Conservation (phyloP, 1,140 invertebrate species). For the Littorina saxatilis region DNA sequence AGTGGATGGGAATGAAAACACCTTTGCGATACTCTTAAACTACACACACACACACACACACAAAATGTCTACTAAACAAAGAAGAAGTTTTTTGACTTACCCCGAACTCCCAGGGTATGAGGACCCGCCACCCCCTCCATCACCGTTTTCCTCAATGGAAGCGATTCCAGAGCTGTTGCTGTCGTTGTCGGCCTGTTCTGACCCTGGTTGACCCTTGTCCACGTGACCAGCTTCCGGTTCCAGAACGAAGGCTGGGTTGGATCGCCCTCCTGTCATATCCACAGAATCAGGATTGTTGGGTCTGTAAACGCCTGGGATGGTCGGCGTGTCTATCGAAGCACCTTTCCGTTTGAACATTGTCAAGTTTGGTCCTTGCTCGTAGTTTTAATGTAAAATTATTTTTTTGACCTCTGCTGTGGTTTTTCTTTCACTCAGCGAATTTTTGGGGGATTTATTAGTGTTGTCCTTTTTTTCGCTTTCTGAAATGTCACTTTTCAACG, state of each 20-base stretch:
- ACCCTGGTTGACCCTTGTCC: not conserved
- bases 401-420: not conserved
- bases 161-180: conserved; percentile 1
- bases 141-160: not conserved
- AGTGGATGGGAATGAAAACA: too few relatives aligned
- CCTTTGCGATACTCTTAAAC: too few relatives aligned
- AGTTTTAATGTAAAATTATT: not conserved
- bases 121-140: not conserved
- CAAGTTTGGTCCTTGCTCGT: not conserved
- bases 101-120: too few relatives aligned
- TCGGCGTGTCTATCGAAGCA: not conserved
- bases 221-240: not conserved
- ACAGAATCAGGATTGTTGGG: not conserved
- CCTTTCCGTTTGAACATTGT: conserved; percentile 15
- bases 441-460: not conserved
- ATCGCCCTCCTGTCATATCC: not conserved
- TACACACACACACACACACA: too few relatives aligned
- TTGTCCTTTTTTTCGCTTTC: too few relatives aligned
- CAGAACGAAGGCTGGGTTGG: conserved; percentile 5
- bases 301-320: conserved; percentile 1
- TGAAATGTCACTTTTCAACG: too few relatives aligned
- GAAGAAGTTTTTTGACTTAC: too few relatives aligned
- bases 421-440: not conserved
- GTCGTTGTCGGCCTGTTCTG: not conserved
- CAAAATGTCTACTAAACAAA: too few relatives aligned